Evolutionary conservation across 2,797 vertebrate species (phyloP).

Genomic region (Macropodus opercularis): DNA sequence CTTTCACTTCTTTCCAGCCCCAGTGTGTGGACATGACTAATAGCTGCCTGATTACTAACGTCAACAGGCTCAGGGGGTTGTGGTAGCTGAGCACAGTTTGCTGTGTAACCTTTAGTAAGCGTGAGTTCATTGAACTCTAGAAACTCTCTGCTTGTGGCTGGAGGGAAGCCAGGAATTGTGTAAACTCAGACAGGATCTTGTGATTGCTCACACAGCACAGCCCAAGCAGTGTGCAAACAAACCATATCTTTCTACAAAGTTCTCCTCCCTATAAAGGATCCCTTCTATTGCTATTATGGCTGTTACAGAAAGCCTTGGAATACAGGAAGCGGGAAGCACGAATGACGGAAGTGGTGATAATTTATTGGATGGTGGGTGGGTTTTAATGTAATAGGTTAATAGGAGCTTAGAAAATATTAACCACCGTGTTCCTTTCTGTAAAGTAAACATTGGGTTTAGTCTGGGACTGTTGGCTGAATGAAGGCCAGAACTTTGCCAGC

Average conservation of each 20-base stretch:
- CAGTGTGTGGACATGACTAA: constrained; percentile 11
- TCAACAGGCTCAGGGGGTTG: constrained; percentile 20
- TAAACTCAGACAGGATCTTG: constrained; percentile 59
- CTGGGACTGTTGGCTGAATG: not conserved
- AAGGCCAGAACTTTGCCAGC: not conserved
- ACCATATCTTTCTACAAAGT: constrained; percentile 9
- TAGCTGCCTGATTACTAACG: constrained; percentile 26
- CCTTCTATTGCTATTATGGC: not conserved
- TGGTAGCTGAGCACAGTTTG: constrained; percentile 17
- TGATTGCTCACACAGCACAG: constrained; percentile 50
- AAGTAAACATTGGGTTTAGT: not conserved
- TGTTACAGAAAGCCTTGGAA: constrained; percentile 25
- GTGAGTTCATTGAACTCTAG: constrained; percentile 70
- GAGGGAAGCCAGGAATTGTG: constrained; percentile 56
- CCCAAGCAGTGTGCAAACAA: constrained; percentile 53
- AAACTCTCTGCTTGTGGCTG: constrained; percentile 52
- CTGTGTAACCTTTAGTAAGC: constrained; percentile 43
- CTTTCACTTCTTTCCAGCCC: constrained; percentile 29
- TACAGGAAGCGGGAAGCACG: constrained; percentile 43
- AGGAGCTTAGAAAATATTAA: not conserved
- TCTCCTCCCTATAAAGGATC: constrained; percentile 39
- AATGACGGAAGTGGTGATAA: constrained; percentile 16
- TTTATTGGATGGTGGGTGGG: constrained; percentile 8
- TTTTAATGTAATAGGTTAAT: not conserved
- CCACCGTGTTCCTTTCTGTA: not conserved